Base-by-base conservation (phyloP, 2,113 vertebrate genomes). In the Mesoclemmys tuberculata region DNA sequence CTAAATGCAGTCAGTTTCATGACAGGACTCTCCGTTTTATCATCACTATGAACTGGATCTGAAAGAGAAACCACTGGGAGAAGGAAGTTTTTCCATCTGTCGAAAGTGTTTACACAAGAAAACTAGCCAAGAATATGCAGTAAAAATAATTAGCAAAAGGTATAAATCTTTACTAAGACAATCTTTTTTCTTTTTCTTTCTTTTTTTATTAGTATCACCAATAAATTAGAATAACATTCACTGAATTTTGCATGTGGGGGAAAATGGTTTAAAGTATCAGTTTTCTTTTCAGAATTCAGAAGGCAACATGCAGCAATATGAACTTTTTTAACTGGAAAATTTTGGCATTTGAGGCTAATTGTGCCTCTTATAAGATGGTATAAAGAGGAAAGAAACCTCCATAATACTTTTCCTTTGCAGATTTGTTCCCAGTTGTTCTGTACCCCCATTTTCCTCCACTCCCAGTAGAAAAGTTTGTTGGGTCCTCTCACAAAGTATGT, bases 61-160 rank as follows among this genome's bases (percentile, higher is more conserved):
- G 96, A 99, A 99, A 97, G 99, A 99, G 97, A 98, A 98, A 46
- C 98, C 98, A 48, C 87, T 99, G 93, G 99, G 99, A 85, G 99
- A 99, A 97, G 99, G 99, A 64, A 99, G 99, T 97, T 99, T 99
- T 97, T 99, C 99, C 86, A 99, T 99, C 97, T 99, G 99, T 98
- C 99, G 99, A 93, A 99, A 98, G 90, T 99, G 99, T 96, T 98
- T 98, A 83, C 99, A 99, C 98, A 99, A 99, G 97, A 99, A 99
- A 98, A 99, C 98, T 16, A 99, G 98, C 78, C 99, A 99, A 97
- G 99, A 99, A 79, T 99, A 99, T 81, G 99, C 99, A 10, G 99
- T 99, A 95, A 99, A 99, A 98, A 99, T 99, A 88, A 99, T 99
- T 98, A 99, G 99, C 98, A 99, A 99, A 98, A 99, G 99, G 99